Conservation (phyloP, 2,113 vertebrate genomes). For the human region GRCh38 chr2:20970501-20971000, state of each 20-base stretch:
- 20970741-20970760: not conserved
- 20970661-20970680: not conserved
- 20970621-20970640: not conserved
- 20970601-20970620: not conserved
- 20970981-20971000: not conserved
- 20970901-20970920: not conserved
- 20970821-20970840: not conserved
- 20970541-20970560: not conserved
- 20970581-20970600: not conserved
- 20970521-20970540: not conserved
- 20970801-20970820: constrained; percentile 4
- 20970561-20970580: not conserved
- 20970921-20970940: constrained; percentile 10
- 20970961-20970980: not conserved
- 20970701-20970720: not conserved
- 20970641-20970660: not conserved
- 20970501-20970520: not conserved
- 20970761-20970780: constrained; percentile 1
- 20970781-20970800: constrained; percentile 53
- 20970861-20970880: not conserved
- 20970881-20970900: not conserved
- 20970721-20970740: constrained; percentile 32
- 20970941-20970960: not conserved
- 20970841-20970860: not conserved
- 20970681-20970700: not conserved